These are phyloP conservation scores for Myodes glareolus DNA, from an alignment of 2,113 vertebrate genomes.

Conservation along the genomic window DNA sequence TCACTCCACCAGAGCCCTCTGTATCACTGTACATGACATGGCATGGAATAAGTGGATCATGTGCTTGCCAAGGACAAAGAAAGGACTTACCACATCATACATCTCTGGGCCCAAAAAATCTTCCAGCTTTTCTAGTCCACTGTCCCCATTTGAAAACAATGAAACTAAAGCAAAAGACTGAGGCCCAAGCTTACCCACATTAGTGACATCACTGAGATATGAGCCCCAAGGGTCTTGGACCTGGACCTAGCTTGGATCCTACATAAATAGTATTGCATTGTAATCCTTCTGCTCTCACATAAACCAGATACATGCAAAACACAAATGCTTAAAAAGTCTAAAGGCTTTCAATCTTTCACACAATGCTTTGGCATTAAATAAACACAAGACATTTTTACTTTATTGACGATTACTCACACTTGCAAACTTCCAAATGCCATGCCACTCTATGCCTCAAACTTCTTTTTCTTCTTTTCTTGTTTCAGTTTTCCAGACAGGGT, in stretches of 20 bases:
- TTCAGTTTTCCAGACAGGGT: too few relatives aligned
- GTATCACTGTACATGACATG: accelerated
- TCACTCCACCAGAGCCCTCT: neutral
- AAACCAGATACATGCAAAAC: neutral
- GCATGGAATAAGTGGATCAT: too few relatives aligned
- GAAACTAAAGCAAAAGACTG: neutral
- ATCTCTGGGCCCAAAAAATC: neutral
- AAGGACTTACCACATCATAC: neutral
- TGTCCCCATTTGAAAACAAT: neutral
- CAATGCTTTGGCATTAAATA: neutral
- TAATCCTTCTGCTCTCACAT: neutral
- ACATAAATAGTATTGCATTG: neutral
- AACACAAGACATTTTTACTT: neutral
- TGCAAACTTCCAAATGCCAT: neutral
- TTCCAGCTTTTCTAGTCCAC: neutral
- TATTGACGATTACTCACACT: neutral
- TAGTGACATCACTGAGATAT: neutral
- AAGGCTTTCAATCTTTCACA: neutral
- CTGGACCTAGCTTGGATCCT: neutral
- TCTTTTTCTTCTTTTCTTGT: too few relatives aligned
- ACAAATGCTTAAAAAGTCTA: neutral
- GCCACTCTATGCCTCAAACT: neutral
- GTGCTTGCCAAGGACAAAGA: too few relatives aligned
- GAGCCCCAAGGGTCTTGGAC: neutral
- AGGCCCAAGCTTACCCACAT: neutral